These are phyloP conservation scores for Aphrocallistes beatrix DNA, from an alignment of 37 sponge, comb jelly and placozoan genomes.

Conservation along the genomic window DNA sequence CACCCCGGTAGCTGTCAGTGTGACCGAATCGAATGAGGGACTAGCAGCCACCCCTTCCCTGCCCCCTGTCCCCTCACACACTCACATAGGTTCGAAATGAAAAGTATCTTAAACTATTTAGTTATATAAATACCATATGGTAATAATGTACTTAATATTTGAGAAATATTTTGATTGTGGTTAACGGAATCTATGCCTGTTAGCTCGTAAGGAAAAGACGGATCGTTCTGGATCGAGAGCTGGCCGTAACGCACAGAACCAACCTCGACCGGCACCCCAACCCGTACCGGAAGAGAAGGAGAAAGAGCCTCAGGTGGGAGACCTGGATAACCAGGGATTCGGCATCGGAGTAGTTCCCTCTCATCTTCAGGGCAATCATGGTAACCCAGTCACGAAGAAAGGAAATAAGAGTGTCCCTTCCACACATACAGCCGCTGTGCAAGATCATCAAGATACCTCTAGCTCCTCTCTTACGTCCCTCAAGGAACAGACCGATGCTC, in stretches of 20 bases:
- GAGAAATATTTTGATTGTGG: too few relatives aligned
- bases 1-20: background rate
- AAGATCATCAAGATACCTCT: background rate
- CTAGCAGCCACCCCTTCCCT: too few relatives aligned
- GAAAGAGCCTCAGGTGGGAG: constrained; percentile 43
- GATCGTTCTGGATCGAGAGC: background rate
- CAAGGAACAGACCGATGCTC: background rate
- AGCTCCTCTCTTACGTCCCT: background rate
- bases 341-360: constrained; percentile 52
- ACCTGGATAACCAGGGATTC: constrained; percentile 65
- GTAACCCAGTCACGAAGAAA: background rate
- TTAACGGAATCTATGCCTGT: too few relatives aligned
- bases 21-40: too few relatives aligned
- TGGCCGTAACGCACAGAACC: background rate
- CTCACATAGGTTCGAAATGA: too few relatives aligned
- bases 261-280: background rate
- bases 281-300: background rate
- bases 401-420: background rate
- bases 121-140: too few relatives aligned
- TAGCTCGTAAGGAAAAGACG: background rate
- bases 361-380: background rate
- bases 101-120: too few relatives aligned
- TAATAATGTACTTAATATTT: too few relatives aligned
- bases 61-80: too few relatives aligned
- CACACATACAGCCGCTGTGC: background rate